Evolutionary conservation across 2,797 vertebrate genomes (phyloP).

Genomic region (Aulostomus chinensis): DNA sequence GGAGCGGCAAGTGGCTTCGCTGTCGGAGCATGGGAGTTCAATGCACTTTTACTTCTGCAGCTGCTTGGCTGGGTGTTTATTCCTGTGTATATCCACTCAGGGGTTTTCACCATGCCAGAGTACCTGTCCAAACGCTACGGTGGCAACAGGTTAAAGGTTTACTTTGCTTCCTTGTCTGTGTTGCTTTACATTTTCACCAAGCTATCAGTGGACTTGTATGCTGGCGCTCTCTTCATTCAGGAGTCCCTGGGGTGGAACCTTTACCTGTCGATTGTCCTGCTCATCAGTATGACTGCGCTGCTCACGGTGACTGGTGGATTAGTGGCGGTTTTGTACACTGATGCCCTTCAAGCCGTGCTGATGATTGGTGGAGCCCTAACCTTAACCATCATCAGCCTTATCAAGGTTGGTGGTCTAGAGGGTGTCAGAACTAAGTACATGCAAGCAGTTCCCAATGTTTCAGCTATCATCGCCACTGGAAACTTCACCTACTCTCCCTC

Average conservation of each 20-base stretch:
- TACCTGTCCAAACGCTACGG: constrained; percentile 97
- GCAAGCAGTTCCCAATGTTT: constrained; percentile 90
- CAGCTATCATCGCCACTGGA: constrained; percentile 86
- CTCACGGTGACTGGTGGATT: constrained; percentile 95
- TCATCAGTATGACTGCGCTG: constrained; percentile 94
- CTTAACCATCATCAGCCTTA: constrained; percentile 90
- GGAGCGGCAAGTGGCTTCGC: constrained; percentile 98
- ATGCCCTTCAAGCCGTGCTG: constrained; percentile 94
- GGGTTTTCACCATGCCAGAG: constrained; percentile 98
- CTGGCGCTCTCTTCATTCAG: constrained; percentile 97
- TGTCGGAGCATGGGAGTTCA: constrained; percentile 98
- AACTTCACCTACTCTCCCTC: constrained; percentile 88
- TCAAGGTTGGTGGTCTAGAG: constrained; percentile 92
- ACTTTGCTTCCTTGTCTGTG: constrained; percentile 93
- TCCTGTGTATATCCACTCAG: constrained; percentile 96
- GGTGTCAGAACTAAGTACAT: constrained; percentile 95
- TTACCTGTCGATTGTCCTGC: constrained; percentile 92
- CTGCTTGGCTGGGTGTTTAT: constrained; percentile 98
- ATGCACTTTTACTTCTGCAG: constrained; percentile 96
- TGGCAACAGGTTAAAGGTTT: constrained; percentile 94
- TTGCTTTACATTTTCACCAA: constrained; percentile 98
- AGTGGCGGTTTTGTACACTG: constrained; percentile 97
- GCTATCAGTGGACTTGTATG: constrained; percentile 97
- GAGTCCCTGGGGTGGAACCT: constrained; percentile 98
- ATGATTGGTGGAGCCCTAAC: constrained; percentile 96